Base-by-base conservation (phyloP, 30 jellyfish, hydroid and myxozoan genomes). In the Chrysaora quinquecirrha region DNA sequence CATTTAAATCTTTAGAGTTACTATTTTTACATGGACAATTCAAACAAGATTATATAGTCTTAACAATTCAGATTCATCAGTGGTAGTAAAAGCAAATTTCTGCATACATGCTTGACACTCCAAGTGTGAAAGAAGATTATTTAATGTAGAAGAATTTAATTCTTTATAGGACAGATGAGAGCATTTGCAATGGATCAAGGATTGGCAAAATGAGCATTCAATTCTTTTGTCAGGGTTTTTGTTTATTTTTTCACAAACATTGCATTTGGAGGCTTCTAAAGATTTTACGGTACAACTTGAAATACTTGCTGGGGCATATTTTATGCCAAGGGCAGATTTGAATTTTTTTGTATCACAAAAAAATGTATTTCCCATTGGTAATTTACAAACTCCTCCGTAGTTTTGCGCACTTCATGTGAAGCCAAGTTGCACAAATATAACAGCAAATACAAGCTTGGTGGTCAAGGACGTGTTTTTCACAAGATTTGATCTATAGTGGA, bases 391-490 rank as follows among this genome's bases (percentile, higher is more conserved):
- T 43, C 58, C 58, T 43, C 58, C 58, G 9, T 43, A 43, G 58
- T 43, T 43, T 43, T 6, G 58, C 58, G 16, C 58, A 43, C 58
- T 43, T 43, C 58, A 43, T 16, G 58, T 6, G 58, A 43, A 43
- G 9, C 58, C 58, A 43, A 43, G 58, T 43, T 43, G 9, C 58
- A 43, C 58, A 43, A 43, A 43, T 43, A 16, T 43, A 9, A 43
- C 58, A 43, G 58, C 58, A 43, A 43, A 43, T 43, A 43, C 58
- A 6, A 43, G 58, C 58, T 43, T 43, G 58, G 58, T 43, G 58
- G 58, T 43, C 58, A 43, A 43, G 58, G 16, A 43, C 58, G 16
- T 43, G 58, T 43, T 43, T 43, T 43, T 43, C 58, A 43, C 58
- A 43, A 43, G 58, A 43, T 43, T 43, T 43, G 58, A 43, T 43